phyloP scores from a whole-genome alignment of 2,113 vertebrate genomes.

The Caranx ignobilis region DNA sequence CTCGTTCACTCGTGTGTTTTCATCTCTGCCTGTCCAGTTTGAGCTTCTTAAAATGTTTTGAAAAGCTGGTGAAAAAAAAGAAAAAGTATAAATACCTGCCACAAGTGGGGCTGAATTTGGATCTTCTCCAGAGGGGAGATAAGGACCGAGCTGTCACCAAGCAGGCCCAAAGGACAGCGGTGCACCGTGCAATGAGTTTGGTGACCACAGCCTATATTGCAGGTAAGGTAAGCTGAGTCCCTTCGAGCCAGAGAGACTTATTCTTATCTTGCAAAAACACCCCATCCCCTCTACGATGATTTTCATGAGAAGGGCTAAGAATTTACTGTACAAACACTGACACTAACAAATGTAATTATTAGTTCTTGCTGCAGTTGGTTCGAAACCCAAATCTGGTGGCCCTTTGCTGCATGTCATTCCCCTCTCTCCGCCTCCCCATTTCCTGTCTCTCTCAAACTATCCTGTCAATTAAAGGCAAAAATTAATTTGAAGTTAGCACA shows the following conservation, averaged over 20 bases:
- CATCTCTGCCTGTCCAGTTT: background rate
- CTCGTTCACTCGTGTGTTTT: conserved; percentile 5
- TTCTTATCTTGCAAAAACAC: too few relatives aligned
- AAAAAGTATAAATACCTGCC: background rate
- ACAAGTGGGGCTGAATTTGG: background rate
- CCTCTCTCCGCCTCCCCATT: too few relatives aligned
- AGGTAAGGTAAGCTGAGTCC: background rate
- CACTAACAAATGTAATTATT: too few relatives aligned
- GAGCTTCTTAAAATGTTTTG: background rate
- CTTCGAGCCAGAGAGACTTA: background rate
- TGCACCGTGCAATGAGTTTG: background rate
- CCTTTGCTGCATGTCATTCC: too few relatives aligned
- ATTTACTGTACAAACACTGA: too few relatives aligned
- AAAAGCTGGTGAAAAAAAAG: background rate
- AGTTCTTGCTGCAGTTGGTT: too few relatives aligned
- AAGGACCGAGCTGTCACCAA: conserved; percentile 29
- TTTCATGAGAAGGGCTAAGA: too few relatives aligned
- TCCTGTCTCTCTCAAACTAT: too few relatives aligned
- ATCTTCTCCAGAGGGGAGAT: conserved; percentile 12
- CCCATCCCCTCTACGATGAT: too few relatives aligned
- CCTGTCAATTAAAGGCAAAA: too few relatives aligned
- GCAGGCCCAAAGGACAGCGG: background rate
- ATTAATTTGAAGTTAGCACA: background rate
- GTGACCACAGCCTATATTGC: background rate
- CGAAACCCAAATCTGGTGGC: too few relatives aligned